phyloP scores from a whole-genome alignment of 1,140 invertebrate genomes.

The Anastrepha ludens region DNA sequence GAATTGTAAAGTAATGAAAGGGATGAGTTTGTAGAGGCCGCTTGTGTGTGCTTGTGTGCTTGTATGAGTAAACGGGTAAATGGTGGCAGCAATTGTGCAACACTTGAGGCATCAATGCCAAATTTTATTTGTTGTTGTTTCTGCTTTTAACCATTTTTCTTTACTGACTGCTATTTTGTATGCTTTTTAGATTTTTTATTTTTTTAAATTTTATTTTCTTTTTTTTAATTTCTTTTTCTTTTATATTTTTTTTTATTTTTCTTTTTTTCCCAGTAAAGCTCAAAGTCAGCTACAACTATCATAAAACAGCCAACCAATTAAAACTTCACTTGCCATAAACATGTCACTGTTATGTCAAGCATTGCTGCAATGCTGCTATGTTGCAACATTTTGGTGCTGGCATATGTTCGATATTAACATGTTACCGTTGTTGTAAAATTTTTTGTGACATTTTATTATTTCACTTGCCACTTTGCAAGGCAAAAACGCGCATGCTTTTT shows the following conservation, averaged over 20 bases:
- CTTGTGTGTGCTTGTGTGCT: background rate
- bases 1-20: background rate
- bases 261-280: background rate
- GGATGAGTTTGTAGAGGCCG: background rate
- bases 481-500: background rate
- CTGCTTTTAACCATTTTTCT: too few relatives aligned
- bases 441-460: background rate
- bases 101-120: too few relatives aligned
- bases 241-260: background rate
- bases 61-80: background rate
- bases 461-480: background rate
- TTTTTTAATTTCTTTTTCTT: too few relatives aligned
- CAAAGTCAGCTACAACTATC: background rate
- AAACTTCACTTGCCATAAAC: conserved; percentile 46
- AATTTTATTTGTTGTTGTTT: too few relatives aligned
- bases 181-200: background rate
- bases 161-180: background rate
- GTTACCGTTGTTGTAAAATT: conserved; percentile 4
- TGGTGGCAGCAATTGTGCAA: background rate
- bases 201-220: too few relatives aligned
- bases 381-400: background rate
- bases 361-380: background rate
- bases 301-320: background rate
- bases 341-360: conserved; percentile 22
- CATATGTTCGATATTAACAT: conserved; percentile 42